Conservation (phyloP, 1,140 invertebrate genomes). For the Amyelois transitella region DNA sequence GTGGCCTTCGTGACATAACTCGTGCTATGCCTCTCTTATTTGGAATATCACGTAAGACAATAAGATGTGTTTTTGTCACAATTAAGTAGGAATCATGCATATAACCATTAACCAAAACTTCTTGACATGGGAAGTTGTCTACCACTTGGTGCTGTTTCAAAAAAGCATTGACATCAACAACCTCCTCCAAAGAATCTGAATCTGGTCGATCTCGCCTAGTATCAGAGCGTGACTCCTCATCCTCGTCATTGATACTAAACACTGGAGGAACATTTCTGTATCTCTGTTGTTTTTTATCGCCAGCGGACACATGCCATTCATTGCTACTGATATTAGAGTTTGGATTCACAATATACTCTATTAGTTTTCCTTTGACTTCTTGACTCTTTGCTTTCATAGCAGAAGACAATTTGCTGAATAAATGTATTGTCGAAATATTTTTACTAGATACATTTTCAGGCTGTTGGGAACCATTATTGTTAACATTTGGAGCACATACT, state of each 20-base stretch:
- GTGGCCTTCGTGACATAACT: slow-evolving; percentile 87
- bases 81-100: slow-evolving; percentile 91
- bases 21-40: slow-evolving; percentile 85
- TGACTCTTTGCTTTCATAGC: slow-evolving; percentile 93
- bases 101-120: slow-evolving; percentile 91
- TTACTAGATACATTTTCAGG: slow-evolving; percentile 44
- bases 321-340: slow-evolving; percentile 75
- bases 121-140: slow-evolving; percentile 91
- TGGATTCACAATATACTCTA: slow-evolving; percentile 95
- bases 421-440: slow-evolving; percentile 75
- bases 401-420: slow-evolving; percentile 85
- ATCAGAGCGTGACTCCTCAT: slow-evolving; percentile 78
- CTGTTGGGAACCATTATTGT: slow-evolving; percentile 53
- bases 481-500: slow-evolving; percentile 81
- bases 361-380: slow-evolving; percentile 93
- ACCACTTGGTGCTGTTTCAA: slow-evolving; percentile 89
- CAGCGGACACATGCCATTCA: slow-evolving; percentile 86
- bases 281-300: slow-evolving; percentile 88
- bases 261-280: slow-evolving; percentile 93
- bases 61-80: slow-evolving; percentile 91
- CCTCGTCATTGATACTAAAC: slow-evolving; percentile 96
- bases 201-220: slow-evolving; percentile 38
- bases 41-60: slow-evolving; percentile 88
- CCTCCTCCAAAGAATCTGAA: slow-evolving; percentile 52
- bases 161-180: slow-evolving; percentile 76